phyloP scores from a whole-genome alignment of 2,113 vertebrate genomes.

The Natator depressus region DNA sequence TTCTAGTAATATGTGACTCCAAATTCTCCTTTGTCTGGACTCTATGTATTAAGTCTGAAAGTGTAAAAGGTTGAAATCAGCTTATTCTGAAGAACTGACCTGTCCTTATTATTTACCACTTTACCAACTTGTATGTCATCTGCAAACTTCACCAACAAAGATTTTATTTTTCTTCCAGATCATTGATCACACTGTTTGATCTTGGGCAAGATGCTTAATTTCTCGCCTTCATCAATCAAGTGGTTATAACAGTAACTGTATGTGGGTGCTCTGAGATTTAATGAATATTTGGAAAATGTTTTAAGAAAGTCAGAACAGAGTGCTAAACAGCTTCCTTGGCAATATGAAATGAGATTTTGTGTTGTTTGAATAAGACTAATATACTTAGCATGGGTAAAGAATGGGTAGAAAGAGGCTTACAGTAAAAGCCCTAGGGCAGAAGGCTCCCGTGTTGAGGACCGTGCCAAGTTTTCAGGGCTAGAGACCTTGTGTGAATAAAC shows the following conservation, averaged over 20 bases:
- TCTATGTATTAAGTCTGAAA: background rate
- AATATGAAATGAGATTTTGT: background rate
- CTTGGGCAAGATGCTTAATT: fast-evolving
- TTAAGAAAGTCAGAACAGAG: fast-evolving
- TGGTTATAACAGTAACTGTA: fast-evolving
- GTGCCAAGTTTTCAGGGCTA: background rate
- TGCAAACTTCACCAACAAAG: no score
- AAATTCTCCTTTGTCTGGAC: background rate
- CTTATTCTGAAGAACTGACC: background rate
- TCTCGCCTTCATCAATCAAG: fast-evolving
- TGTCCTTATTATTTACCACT: fast-evolving
- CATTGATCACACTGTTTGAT: fast-evolving
- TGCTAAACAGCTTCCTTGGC: background rate
- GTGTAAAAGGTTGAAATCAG: background rate
- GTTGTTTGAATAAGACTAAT: no score
- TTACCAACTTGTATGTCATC: fast-evolving
- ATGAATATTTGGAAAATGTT: background rate
- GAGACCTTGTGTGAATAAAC: background rate
- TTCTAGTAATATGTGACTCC: background rate
- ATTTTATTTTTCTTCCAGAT: background rate
- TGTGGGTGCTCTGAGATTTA: fast-evolving
- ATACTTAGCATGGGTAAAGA: background rate
- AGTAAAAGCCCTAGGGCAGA: background rate
- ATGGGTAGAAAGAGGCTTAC: background rate
- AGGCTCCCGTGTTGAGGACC: background rate